Evolutionary conservation across 2,113 vertebrate genomes (phyloP).

Genomic region (Mustela lutreola): DNA sequence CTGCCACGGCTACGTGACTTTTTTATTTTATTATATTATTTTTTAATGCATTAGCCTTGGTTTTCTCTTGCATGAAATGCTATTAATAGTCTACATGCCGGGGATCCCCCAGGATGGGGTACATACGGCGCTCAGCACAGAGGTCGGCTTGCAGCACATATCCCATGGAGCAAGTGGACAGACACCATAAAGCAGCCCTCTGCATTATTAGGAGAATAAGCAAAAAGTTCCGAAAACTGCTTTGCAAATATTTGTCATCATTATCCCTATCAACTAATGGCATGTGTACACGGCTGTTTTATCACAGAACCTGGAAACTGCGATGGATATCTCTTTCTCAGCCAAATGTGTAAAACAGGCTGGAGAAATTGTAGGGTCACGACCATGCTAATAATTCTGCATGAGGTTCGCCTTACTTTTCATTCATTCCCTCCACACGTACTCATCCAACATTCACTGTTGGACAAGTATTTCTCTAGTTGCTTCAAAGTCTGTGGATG

Average conservation of each 20-base stretch:
- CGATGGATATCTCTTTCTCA: neutral
- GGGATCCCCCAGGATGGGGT: neutral
- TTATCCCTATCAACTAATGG: neutral
- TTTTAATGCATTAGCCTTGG: neutral
- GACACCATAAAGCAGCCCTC: neutral
- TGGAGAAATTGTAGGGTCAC: conserved; percentile 16
- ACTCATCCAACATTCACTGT: neutral
- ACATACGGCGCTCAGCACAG: accelerated
- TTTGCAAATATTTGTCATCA: conserved; percentile 4
- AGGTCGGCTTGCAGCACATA: neutral
- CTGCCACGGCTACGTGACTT: neutral
- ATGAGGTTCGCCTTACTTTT: neutral
- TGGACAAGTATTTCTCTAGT: neutral
- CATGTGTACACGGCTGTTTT: neutral
- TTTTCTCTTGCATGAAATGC: neutral
- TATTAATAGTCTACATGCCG: neutral
- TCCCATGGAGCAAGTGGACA: neutral
- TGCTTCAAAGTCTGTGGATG: neutral
- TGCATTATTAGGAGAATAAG: neutral
- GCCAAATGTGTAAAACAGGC: neutral
- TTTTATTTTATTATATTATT: neutral
- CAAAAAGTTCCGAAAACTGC: neutral
- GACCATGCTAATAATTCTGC: neutral
- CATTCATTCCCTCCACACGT: conserved; percentile 2
- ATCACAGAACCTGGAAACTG: conserved; percentile 32